Percentiles rank a stretch among this genome's conserved stretches.
phyloP scores from a whole-genome alignment of 1,140 invertebrate species.

The Listronotus bonariensis region DNA sequence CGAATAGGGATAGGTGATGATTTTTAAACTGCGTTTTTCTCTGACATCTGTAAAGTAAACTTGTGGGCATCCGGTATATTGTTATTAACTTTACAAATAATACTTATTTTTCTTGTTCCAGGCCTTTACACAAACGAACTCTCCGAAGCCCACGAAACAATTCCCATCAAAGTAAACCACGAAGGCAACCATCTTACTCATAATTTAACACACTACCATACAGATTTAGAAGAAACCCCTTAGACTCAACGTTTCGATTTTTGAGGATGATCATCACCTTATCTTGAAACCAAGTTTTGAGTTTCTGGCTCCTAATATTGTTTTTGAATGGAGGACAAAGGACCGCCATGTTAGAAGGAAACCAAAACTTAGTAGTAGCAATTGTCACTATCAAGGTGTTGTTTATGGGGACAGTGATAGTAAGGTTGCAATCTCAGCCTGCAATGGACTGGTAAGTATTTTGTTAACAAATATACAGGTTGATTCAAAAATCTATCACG shows the following conservation, averaged over 20 bases:
- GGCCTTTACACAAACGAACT: conserved; percentile 41
- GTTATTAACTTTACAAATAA: too few relatives aligned
- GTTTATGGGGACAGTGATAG: conserved; percentile 70
- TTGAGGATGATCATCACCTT: conserved; percentile 61
- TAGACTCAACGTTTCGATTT: conserved; percentile 64
- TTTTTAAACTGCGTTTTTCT: too few relatives aligned
- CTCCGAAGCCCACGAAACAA: conserved; percentile 57
- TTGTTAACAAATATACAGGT: too few relatives aligned
- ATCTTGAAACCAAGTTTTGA: conserved; percentile 63
- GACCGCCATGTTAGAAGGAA: conserved; percentile 59
- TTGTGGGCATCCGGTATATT: too few relatives aligned
- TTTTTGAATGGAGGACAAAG: conserved; percentile 72
- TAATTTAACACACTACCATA: conserved; percentile 59
- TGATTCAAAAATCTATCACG: too few relatives aligned
- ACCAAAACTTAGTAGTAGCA: conserved; percentile 58
- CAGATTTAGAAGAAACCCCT: conserved; percentile 46
- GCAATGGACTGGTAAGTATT: conserved; percentile 78
- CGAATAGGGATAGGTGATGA: too few relatives aligned
- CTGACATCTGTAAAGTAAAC: too few relatives aligned
- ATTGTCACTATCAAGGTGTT: conserved; percentile 78
- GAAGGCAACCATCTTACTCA: conserved; percentile 62
- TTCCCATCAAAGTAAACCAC: conserved; percentile 63
- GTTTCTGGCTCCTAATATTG: conserved; percentile 70
- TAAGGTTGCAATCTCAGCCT: conserved; percentile 75
- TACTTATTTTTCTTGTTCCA: conserved; percentile 39